Conservation (phyloP, 2,797 vertebrate genomes). For the Phataginus tricuspis region DNA sequence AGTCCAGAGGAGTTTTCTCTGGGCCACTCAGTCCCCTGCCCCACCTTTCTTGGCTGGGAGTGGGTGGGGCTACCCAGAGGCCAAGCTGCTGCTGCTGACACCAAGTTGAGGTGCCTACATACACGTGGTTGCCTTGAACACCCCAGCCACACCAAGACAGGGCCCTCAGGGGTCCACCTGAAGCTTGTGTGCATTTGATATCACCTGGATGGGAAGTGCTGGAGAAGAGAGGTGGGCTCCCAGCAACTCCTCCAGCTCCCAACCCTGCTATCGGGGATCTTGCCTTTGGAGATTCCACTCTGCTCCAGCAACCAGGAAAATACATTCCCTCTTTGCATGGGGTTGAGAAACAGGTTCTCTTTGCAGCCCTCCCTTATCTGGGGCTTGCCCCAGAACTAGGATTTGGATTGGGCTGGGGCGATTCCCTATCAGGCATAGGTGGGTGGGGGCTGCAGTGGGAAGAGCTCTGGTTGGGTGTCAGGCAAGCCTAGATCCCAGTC, state of each 20-base stretch:
- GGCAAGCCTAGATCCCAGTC: no score
- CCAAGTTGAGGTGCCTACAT: neutral
- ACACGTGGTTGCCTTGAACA: accelerated
- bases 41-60: neutral
- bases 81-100: neutral
- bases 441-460: neutral
- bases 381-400: neutral
- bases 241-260: neutral
- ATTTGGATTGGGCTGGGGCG: neutral
- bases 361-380: neutral
- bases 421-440: neutral
- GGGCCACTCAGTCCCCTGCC: neutral
- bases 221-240: neutral
- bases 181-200: neutral
- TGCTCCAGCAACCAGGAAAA: neutral
- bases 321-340: neutral
- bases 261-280: neutral
- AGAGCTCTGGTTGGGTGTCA: neutral
- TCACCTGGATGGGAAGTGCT: neutral
- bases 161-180: neutral
- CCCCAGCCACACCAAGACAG: no score
- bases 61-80: neutral
- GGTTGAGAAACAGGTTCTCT: neutral
- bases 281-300: neutral
- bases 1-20: no score